phyloP scores from a whole-genome alignment of 1,140 invertebrate genomes.

The Hylaeus anthracinus region DNA sequence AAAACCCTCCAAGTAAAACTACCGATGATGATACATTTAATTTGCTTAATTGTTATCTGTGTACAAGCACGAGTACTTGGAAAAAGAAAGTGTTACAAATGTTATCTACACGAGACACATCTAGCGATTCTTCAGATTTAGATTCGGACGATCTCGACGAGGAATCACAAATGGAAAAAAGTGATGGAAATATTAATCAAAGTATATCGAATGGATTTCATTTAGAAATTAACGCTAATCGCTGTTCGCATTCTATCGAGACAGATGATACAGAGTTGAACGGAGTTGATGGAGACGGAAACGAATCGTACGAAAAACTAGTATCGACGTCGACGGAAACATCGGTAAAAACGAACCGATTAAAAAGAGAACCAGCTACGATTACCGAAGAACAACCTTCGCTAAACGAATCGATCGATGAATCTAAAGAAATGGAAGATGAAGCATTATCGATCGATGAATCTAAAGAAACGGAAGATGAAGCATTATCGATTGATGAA shows the following conservation, averaged over 20 bases:
- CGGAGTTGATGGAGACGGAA: not conserved
- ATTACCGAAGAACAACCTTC: not conserved
- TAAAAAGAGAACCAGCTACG: not conserved
- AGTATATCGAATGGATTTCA: not conserved
- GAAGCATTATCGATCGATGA: not conserved
- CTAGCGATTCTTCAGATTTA: slow-evolving; percentile 11
- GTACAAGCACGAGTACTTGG: too few species aligned
- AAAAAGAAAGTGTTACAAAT: slow-evolving; percentile 1
- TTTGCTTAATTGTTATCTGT: not conserved
- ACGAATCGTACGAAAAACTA: not conserved
- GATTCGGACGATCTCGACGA: slow-evolving; percentile 54
- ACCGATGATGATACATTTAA: not conserved
- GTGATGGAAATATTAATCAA: not conserved
- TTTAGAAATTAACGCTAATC: not conserved
- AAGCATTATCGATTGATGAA: not conserved
- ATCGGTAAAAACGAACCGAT: not conserved
- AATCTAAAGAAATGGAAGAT: not conserved
- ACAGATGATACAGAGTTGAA: not conserved
- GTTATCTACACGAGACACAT: not conserved
- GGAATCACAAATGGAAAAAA: not conserved
- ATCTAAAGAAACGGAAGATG: not conserved
- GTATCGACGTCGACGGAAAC: not conserved
- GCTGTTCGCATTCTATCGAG: not conserved
- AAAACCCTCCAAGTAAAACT: not conserved
- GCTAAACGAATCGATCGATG: too few species aligned